phyloP scores from a whole-genome alignment of 1,140 invertebrate species.

The Bombus superbus region DNA sequence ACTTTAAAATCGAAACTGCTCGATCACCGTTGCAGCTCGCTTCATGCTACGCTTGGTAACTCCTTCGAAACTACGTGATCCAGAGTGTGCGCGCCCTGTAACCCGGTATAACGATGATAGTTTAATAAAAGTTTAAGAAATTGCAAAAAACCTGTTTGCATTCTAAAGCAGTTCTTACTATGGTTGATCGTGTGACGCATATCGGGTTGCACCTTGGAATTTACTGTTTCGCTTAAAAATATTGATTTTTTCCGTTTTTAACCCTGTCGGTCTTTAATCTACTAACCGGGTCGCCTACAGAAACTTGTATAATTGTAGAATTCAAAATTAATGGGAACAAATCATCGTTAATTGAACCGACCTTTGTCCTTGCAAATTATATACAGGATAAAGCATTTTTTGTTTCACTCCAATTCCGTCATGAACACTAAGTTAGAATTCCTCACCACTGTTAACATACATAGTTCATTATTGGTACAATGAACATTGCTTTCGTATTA shows the following conservation, averaged over 20 bases:
- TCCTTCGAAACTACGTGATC: conserved; percentile 23
- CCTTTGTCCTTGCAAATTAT: too few relatives aligned
- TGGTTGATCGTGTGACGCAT: neutral
- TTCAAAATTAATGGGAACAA: too few relatives aligned
- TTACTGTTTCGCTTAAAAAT: neutral
- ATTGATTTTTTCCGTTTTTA: conserved; percentile 8
- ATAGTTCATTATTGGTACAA: too few relatives aligned
- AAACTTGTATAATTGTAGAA: neutral
- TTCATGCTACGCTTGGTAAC: neutral
- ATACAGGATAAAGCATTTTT: too few relatives aligned
- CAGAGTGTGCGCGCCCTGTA: neutral
- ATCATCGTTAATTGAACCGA: too few relatives aligned
- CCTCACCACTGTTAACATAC: too few relatives aligned
- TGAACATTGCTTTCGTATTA: too few relatives aligned
- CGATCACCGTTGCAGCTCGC: neutral
- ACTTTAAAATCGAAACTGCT: conserved; percentile 31
- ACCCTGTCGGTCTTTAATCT: too few relatives aligned
- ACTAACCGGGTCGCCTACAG: neutral
- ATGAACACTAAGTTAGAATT: too few relatives aligned
- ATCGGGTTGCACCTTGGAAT: too few relatives aligned
- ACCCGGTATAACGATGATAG: conserved; percentile 21
- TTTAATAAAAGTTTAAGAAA: conserved; percentile 48
- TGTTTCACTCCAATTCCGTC: too few relatives aligned
- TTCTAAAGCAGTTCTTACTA: conserved; percentile 27
- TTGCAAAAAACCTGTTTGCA: conserved; percentile 45